Percentiles rank a stretch among this genome's conserved stretches.
These are phyloP conservation scores for Heliconius ethilla DNA, from an alignment of 2,888 invertebrate species.

Conservation along the genomic window DNA sequence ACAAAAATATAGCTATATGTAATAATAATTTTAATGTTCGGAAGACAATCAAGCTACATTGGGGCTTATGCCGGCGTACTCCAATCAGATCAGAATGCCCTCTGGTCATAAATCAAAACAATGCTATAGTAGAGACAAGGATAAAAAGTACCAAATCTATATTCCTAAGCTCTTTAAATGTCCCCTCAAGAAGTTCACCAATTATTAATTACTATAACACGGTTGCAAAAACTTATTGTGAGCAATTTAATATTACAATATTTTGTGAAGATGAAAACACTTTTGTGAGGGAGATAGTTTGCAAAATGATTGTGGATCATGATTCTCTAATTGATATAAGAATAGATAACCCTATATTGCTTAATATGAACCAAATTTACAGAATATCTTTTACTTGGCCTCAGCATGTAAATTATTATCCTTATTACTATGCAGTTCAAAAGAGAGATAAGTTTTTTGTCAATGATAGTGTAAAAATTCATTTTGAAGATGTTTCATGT, in stretches of 20 bases:
- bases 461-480: slow-evolving; percentile 66
- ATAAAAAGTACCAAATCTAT: slow-evolving; percentile 73
- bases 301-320: slow-evolving; percentile 69
- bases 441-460: slow-evolving; percentile 64
- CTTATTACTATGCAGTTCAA: slow-evolving; percentile 70
- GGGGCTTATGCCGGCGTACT: slow-evolving; percentile 70
- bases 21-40: slow-evolving; percentile 53
- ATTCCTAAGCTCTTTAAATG: slow-evolving; percentile 71
- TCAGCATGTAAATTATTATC: slow-evolving; percentile 53
- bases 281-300: slow-evolving; percentile 64
- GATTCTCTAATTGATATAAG: slow-evolving; percentile 71
- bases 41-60: slow-evolving; percentile 63
- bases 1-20: slow-evolving; percentile 46
- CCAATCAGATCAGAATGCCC: slow-evolving; percentile 70
- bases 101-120: slow-evolving; percentile 65
- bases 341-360: slow-evolving; percentile 68
- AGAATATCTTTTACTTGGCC: slow-evolving; percentile 74
- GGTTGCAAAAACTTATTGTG: slow-evolving; percentile 64
- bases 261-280: slow-evolving; percentile 65
- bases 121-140: slow-evolving; percentile 62
- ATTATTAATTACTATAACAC: slow-evolving; percentile 65
- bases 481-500: slow-evolving; percentile 70
- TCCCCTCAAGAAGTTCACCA: slow-evolving; percentile 74
- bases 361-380: slow-evolving; percentile 74
- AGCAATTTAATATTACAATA: slow-evolving; percentile 68